These are phyloP conservation scores for Proisotoma minuta DNA, from an alignment of 2,888 invertebrate genomes.

Conservation along the genomic window DNA sequence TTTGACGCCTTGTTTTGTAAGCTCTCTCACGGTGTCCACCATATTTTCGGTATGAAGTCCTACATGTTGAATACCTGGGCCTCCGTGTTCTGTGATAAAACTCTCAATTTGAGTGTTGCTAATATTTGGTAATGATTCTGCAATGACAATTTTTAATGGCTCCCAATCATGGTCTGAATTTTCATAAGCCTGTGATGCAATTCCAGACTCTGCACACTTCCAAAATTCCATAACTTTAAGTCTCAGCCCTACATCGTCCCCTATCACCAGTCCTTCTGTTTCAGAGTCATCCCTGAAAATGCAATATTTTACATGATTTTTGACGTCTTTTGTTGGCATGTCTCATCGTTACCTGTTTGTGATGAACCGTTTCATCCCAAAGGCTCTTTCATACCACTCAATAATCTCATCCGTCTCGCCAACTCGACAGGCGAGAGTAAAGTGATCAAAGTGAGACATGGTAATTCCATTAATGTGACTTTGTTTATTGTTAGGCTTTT, in stretches of 20 bases:
- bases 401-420: conserved; percentile 50
- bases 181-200: conserved; percentile 30
- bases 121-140: conserved; percentile 51
- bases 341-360: conserved; percentile 48
- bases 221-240: conserved; percentile 54
- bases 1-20: conserved; percentile 49
- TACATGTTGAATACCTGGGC: conserved; percentile 54
- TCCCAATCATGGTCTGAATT: conserved; percentile 27
- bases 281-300: conserved; percentile 50
- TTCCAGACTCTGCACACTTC: conserved; percentile 51
- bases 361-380: conserved; percentile 53
- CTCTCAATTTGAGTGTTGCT: conserved; percentile 52
- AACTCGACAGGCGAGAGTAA: conserved; percentile 51
- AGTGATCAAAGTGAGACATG: conserved; percentile 52
- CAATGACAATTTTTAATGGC: conserved; percentile 51
- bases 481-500: neutral
- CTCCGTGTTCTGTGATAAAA: conserved; percentile 52
- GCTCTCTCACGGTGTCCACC: conserved; percentile 48
- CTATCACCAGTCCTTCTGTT: conserved; percentile 51
- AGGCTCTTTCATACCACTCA: conserved; percentile 52
- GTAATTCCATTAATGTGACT: conserved; percentile 8
- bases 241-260: conserved; percentile 51
- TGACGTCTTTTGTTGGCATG: neutral
- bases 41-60: conserved; percentile 51
- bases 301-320: neutral